Base-by-base conservation (phyloP, 2,113 vertebrate species). In the Perca flavescens region DNA sequence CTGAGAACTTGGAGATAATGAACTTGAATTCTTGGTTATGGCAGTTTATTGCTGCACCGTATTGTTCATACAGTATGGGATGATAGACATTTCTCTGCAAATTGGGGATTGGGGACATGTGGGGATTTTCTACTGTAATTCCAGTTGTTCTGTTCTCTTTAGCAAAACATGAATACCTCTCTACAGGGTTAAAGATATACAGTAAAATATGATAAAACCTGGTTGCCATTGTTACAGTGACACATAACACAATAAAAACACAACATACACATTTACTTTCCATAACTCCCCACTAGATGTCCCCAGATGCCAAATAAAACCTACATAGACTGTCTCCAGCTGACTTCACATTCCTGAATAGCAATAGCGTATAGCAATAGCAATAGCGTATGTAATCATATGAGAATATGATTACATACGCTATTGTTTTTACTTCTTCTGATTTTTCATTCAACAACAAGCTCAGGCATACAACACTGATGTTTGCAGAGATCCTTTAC, bases 251-350 rank as follows among this genome's bases (percentile, higher is more conserved):
- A 19, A 36, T 34, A 47, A n/a, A 31, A 14, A 31, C 31, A 12
- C 21, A 19, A 40, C 14, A 47, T 5, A 21, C 25, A 61, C 3
- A 52, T 19, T 74, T 1, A 8, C 5, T 50, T 86, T 74, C 63
- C 21, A 16, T 36, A 84, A 68, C 6, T 28, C 14, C 8, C 92
- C 93, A 90, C 91, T 92, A 94, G 92, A 85, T 89, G 92, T 87
- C 92, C 21, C 65, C 75, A 86, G 56, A 80, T 22, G 10, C 72
- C 74, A 76, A 56, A 68, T 61, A 67, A 79, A 49, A 65, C 22
- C n/a, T 8, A 3, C 1, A 19, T 0, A 21, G 19, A 22, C 34
- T 49, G 0, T 12, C 3, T 17, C 2, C 11, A 16, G 15, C 19
- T 43, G 31, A 64, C 5, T 22, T 50, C 9, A 66, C 19, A 36